phyloP scores from a whole-genome alignment of 92 coral and sea anemone genomes.

The Paramuricea clavata region DNA sequence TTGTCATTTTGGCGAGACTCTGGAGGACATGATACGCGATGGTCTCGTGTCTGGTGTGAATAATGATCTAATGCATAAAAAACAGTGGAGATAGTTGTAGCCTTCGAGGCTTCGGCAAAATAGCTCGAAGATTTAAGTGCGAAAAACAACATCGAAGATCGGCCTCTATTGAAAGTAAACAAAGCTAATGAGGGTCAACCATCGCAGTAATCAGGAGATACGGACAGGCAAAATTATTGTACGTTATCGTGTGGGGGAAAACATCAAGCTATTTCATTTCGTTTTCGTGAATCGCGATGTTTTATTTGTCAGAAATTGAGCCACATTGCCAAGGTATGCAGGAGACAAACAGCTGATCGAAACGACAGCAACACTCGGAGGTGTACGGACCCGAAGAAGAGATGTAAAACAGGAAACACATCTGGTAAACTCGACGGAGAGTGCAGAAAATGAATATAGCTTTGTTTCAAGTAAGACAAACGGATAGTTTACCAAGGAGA shows the following conservation, averaged over 20 bases:
- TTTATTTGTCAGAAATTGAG: slow-evolving; percentile 56
- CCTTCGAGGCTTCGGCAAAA: not conserved
- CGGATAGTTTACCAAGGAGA: no score
- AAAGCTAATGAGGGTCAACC: not conserved
- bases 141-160: no score
- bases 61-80: slow-evolving; percentile 5
- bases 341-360: no score
- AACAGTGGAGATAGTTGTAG: no score
- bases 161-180: not conserved
- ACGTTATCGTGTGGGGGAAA: slow-evolving; percentile 63
- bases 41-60: slow-evolving; percentile 53
- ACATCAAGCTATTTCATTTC: slow-evolving; percentile 57
- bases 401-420: not conserved
- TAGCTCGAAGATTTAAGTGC: no score
- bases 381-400: not conserved
- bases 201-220: not conserved
- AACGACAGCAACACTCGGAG: no score
- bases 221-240: not conserved
- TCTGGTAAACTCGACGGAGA: not conserved
- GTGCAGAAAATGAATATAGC: no score
- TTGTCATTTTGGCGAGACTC: slow-evolving; percentile 54
- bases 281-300: slow-evolving; percentile 57
- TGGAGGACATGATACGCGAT: slow-evolving; percentile 71
- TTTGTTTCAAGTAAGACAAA: not conserved
- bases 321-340: slow-evolving; percentile 63